phyloP scores from a whole-genome alignment of 1,140 invertebrate genomes.

The Leptoteleia sp. region DNA sequence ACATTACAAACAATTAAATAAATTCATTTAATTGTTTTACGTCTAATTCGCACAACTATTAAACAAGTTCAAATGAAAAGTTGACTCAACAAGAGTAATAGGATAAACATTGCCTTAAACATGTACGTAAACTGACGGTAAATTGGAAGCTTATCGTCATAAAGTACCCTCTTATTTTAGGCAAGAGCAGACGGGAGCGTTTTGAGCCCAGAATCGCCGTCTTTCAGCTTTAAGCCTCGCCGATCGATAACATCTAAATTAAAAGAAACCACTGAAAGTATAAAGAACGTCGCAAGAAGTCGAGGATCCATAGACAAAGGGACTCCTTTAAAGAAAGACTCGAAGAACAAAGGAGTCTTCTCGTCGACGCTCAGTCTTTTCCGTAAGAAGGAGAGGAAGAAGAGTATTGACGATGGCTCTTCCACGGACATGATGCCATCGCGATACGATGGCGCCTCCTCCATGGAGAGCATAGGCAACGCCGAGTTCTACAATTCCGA shows the following conservation, averaged over 20 bases:
- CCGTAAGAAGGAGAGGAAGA: slow-evolving; percentile 80
- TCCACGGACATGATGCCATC: slow-evolving; percentile 29
- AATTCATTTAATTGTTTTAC: too few relatives aligned
- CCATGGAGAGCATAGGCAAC: slow-evolving; percentile 78
- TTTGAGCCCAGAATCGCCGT: slow-evolving; percentile 86
- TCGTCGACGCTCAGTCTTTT: slow-evolving; percentile 81
- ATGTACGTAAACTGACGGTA: too few relatives aligned
- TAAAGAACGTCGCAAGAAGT: slow-evolving; percentile 76
- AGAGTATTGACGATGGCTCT: slow-evolving; percentile 68
- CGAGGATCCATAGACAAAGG: slow-evolving; percentile 73
- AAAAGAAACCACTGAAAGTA: slow-evolving; percentile 76
- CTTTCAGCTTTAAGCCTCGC: slow-evolving; percentile 75
- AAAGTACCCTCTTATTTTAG: slow-evolving; percentile 56
- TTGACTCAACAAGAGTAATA: too few relatives aligned
- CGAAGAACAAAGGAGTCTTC: slow-evolving; percentile 80
- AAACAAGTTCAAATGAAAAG: too few relatives aligned
- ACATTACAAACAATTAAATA: too few relatives aligned
- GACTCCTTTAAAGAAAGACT: slow-evolving; percentile 75
- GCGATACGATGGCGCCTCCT: slow-evolving; percentile 63
- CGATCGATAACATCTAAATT: slow-evolving; percentile 77
- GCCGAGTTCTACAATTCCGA: slow-evolving; percentile 78
- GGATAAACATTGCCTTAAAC: too few relatives aligned
- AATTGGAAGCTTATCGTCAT: too few relatives aligned
- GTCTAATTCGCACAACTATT: too few relatives aligned
- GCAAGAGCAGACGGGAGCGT: slow-evolving; percentile 71